Evolutionary conservation across 2,888 invertebrate species (phyloP).

Genomic region (Pantelozetes paolii): DNA sequence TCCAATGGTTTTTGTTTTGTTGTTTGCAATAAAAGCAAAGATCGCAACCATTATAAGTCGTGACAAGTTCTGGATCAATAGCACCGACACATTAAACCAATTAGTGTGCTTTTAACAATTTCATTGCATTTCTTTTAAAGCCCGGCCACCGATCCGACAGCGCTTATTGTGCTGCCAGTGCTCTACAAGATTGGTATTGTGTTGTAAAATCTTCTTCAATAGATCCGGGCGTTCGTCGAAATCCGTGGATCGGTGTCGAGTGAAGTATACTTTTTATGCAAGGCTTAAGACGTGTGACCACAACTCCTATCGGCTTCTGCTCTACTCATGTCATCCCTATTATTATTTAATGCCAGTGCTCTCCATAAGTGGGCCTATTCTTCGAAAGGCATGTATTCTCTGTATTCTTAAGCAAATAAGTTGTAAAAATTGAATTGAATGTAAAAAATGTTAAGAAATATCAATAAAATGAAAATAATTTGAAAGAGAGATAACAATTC

Average conservation of each 20-base stretch:
- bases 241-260: slow-evolving; percentile 1
- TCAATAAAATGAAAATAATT: not conserved
- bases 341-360: not conserved
- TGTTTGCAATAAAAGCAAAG: slow-evolving; percentile 19
- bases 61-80: slow-evolving; percentile 15
- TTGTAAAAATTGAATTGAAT: not conserved
- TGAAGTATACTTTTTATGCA: not conserved
- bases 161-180: slow-evolving; percentile 16
- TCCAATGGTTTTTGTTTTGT: slow-evolving; percentile 18
- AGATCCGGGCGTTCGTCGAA: not conserved
- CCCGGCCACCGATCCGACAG: slow-evolving; percentile 13
- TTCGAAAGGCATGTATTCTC: not conserved
- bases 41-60: slow-evolving; percentile 5
- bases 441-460: not conserved
- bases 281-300: slow-evolving; percentile 10
- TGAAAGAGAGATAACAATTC: not conserved
- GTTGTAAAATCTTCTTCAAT: slow-evolving; percentile 16
- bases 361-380: not conserved
- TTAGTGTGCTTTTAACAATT: slow-evolving; percentile 29
- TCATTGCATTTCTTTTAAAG: slow-evolving; percentile 18
- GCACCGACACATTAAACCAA: slow-evolving; percentile 19
- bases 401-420: slow-evolving; percentile 4
- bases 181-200: not conserved
- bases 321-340: not conserved
- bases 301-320: not conserved